Evolutionary conservation across 1,140 invertebrate genomes (phyloP), one percentile per base, ranked within the genome.

Genomic region (Probaryconus sp.): DNA sequence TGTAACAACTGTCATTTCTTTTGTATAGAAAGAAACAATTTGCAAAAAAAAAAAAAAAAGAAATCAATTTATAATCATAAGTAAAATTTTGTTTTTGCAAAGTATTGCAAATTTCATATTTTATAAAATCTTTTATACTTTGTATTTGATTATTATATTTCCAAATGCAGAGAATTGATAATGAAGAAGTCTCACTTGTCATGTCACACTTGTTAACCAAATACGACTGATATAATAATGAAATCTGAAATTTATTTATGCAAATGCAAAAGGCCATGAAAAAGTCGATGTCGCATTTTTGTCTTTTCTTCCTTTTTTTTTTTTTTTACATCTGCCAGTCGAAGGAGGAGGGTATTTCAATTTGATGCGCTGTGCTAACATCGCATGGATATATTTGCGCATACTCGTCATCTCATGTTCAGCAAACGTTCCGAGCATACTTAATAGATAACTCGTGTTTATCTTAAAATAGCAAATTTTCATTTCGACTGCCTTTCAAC

Each of bases 351-450:
- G 24, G 21, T 58, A 61, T 74, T 63, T 68, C 13, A 61, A 43
- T 63, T 68, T 68, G 48, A 74, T 63, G 50, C 43, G 55, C 65
- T 61, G 60, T 20, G 70, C 55, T 73, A 73, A 73, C 70, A 61
- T 56, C 48, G 56, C 63, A 50, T 63, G 71, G 33, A 68, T 67
- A 74, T 56, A 68, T 73, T 71, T 71, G 47, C 50, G 24, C 28
- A 56, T 53, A 48, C 61, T 67, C 69, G 60, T 67, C 70, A 60
- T 65, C 47, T 56, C 33, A 17, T 56, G 51, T 53, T 60, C 53
- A 21, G 43, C 50, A 60, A 72, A 72, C 47, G 69, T 51, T 47
- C 35, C 31, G 33, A 28, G 63, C 38, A 67, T 56, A 63, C 50
- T 68, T 68, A 67, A 68, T 68, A 64, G 63, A 56, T 33, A 30